A percentile compares a stretch with the other conserved stretches of the same genome.
Conservation (phyloP, 2,113 vertebrate species). For the Rhinoptilus africanus region DNA sequence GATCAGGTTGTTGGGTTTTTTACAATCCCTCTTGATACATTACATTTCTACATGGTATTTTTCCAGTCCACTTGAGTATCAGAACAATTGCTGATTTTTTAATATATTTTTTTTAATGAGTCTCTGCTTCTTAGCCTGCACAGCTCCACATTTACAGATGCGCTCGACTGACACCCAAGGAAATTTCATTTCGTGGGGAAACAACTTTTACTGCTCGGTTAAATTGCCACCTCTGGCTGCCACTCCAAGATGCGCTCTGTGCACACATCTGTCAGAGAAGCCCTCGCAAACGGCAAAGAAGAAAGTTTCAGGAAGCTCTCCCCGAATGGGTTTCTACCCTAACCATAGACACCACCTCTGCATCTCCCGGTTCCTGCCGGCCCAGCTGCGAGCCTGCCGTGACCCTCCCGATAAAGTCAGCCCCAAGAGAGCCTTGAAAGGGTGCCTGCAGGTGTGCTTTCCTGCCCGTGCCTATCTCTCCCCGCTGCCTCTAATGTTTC, state of each 20-base stretch:
- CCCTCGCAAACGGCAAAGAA: background rate
- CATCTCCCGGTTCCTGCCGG: conserved; percentile 25
- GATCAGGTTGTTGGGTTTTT: background rate
- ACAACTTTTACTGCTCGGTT: background rate
- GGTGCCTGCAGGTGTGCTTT: conserved; percentile 52
- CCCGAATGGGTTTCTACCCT: conserved; percentile 29
- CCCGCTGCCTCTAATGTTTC: background rate
- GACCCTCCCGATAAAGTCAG: background rate
- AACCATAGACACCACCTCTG: conserved; percentile 44
- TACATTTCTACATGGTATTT: background rate
- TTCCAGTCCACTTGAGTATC: background rate
- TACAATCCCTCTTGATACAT: background rate
- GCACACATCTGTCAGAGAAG: background rate
- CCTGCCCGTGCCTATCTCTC: background rate
- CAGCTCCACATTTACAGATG: background rate
- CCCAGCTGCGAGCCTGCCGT: conserved; percentile 1
- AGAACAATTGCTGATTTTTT: background rate
- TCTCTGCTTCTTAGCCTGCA: background rate
- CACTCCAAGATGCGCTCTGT: background rate
- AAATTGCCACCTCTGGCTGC: background rate
- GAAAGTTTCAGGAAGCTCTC: conserved; percentile 61
- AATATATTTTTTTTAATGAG: background rate
- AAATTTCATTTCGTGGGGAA: background rate
- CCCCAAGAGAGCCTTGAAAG: background rate
- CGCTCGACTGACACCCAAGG: background rate